Conservation (phyloP, 1,140 invertebrate species). For the Streblospio benedicti region DNA sequence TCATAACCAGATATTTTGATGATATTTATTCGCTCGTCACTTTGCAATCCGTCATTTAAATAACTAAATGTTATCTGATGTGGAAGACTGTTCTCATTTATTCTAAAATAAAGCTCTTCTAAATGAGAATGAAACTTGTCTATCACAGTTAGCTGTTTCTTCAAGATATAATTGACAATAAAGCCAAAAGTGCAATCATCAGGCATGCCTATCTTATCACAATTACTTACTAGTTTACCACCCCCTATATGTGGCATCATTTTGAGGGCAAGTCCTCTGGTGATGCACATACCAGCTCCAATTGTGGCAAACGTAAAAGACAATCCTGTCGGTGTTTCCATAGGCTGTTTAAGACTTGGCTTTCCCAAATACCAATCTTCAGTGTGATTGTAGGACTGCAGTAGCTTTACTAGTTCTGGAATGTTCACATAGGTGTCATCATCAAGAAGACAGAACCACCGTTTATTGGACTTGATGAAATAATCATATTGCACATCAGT, state of each 20-base stretch:
- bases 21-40: too few species aligned
- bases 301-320: conserved; percentile 99
- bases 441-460: conserved; percentile 98
- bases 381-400: conserved; percentile 75
- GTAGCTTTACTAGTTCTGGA: conserved; percentile 66
- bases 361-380: conserved; percentile 95
- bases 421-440: conserved; percentile 98
- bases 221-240: conserved; percentile 84
- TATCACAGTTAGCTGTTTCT: too few species aligned
- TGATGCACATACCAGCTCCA: conserved; percentile 94
- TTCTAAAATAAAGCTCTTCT: too few species aligned
- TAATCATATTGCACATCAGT: conserved; percentile 91
- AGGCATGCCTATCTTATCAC: conserved; percentile 73
- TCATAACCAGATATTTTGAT: too few species aligned
- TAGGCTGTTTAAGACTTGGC: conserved; percentile 78
- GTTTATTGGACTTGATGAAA: conserved; percentile 80
- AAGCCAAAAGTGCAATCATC: conserved; percentile 98
- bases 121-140: too few species aligned
- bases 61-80: too few species aligned
- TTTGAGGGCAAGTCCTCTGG: conserved; percentile 79
- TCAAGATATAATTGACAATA: too few species aligned
- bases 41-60: too few species aligned
- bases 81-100: too few species aligned
- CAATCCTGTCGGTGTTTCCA: too few species aligned
- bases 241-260: conserved; percentile 91